Conservation (phyloP, 2,888 invertebrate species). For the Morinoia aosen region DNA sequence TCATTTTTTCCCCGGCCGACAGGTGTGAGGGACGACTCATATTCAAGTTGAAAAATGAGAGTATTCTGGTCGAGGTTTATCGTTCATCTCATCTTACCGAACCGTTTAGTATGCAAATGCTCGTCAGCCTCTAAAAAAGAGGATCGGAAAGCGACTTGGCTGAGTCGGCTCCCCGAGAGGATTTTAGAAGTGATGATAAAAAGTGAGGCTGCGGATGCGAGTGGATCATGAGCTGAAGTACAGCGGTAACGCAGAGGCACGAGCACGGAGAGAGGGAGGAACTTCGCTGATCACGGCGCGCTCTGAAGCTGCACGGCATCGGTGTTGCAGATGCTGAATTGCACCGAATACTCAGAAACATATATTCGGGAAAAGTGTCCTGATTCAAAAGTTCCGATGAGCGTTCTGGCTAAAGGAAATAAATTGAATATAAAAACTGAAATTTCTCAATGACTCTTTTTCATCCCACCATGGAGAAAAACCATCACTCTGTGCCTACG, state of each 20-base stretch:
- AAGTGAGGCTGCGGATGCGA: slow-evolving; percentile 35
- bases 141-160: slow-evolving; percentile 51
- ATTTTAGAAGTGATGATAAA: slow-evolving; percentile 44
- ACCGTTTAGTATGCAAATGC: slow-evolving; percentile 53
- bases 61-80: slow-evolving; percentile 50
- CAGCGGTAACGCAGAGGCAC: neutral
- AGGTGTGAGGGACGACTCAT: slow-evolving; percentile 46
- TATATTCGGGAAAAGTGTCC: too few species aligned
- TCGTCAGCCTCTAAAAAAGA: slow-evolving; percentile 50
- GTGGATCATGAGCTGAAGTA: slow-evolving; percentile 1
- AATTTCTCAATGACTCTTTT: neutral
- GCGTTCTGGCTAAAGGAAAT: neutral
- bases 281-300: neutral
- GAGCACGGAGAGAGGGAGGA: neutral
- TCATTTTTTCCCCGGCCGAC: neutral
- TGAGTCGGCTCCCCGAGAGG: slow-evolving; percentile 44
- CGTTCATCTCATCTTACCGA: slow-evolving; percentile 52
- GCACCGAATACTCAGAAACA: too few species aligned
- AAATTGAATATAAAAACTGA: neutral
- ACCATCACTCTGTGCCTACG: neutral
- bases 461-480: neutral
- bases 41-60: slow-evolving; percentile 49
- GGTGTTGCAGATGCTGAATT: neutral
- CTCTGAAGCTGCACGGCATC: neutral
- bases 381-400: neutral